Percentiles rank a stretch among this genome's conserved stretches.
These are phyloP conservation scores for Sinopyrophorus schimmeli DNA, from an alignment of 2,888 invertebrate species.

Conservation along the genomic window DNA sequence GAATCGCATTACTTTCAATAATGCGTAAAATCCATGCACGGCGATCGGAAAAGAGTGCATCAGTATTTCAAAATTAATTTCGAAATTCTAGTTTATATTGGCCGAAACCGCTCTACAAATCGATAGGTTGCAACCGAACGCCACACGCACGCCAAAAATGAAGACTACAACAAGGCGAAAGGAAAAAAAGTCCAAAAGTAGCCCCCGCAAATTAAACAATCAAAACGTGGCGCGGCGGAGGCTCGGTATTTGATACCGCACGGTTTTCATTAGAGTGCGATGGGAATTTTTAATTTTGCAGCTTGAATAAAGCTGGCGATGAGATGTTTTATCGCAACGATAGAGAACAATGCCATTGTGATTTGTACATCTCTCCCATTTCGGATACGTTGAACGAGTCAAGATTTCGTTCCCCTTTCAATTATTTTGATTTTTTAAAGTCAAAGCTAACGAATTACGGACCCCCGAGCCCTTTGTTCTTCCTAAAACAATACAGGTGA, in stretches of 20 bases:
- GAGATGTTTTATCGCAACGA: constrained; percentile 36
- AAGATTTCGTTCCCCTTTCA: too few species aligned
- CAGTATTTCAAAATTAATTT: constrained; percentile 12
- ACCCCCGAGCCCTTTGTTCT: too few species aligned
- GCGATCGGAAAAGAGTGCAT: constrained; percentile 2
- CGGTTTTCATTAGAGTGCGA: constrained; percentile 35
- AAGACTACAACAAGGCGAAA: too few species aligned
- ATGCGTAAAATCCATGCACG: constrained; percentile 16
- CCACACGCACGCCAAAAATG: background rate
- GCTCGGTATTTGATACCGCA: constrained; percentile 26
- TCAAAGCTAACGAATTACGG: too few species aligned
- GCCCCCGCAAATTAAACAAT: constrained; percentile 22
- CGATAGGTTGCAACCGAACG: constrained; percentile 6
- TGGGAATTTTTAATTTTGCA: constrained; percentile 41
- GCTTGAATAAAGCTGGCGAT: constrained; percentile 35
- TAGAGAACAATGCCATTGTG: constrained; percentile 33
- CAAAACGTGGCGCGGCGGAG: constrained; percentile 23
- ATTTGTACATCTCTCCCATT: constrained; percentile 32
- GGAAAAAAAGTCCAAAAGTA: constrained; percentile 7
- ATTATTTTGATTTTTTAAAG: too few species aligned
- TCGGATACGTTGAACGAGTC: constrained; percentile 17
- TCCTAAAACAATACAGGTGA: too few species aligned
- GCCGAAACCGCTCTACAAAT: background rate
- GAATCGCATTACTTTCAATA: constrained; percentile 17
- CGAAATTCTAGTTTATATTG: constrained; percentile 6